Percentiles rank a stretch among this genome's conserved stretches.
Conservation (phyloP, 2,797 vertebrate genomes). For the Parauchenoglanis punctatus region DNA sequence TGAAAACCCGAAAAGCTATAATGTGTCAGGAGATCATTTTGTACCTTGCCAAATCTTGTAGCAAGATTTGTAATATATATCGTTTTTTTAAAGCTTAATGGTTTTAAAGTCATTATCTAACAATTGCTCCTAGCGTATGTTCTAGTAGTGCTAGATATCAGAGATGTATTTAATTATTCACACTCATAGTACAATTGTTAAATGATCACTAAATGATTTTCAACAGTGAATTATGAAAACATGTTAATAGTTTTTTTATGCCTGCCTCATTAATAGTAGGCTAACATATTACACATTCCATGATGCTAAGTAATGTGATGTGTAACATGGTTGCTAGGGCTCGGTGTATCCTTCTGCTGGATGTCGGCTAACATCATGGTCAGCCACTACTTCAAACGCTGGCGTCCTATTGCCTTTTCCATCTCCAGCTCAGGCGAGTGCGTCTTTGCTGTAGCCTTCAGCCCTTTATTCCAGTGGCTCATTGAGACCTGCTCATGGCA, state of each 20-base stretch:
- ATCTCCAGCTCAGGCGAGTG: conserved; percentile 74
- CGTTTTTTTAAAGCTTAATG: too few relatives aligned
- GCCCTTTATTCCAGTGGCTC: conserved; percentile 74
- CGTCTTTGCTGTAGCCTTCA: conserved; percentile 68
- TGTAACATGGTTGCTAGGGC: background rate
- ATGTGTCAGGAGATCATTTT: background rate
- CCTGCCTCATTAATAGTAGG: background rate
- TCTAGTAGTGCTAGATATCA: background rate
- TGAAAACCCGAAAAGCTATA: background rate
- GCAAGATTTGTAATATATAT: background rate
- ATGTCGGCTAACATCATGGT: conserved; percentile 71
- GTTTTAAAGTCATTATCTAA: background rate
- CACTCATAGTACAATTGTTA: background rate
- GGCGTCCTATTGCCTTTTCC: conserved; percentile 73
- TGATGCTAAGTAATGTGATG: background rate
- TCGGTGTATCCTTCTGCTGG: background rate
- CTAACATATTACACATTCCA: background rate
- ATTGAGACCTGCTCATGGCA: conserved; percentile 70
- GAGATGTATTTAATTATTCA: background rate
- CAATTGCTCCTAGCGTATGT: background rate
- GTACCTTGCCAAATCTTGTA: background rate
- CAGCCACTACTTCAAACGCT: conserved; percentile 71
- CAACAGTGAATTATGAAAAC: background rate
- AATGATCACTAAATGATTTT: background rate
- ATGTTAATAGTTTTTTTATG: too few relatives aligned